Evolutionary conservation across 2,113 vertebrate genomes (phyloP).

Genomic region (Coptodon bakossiorum): DNA sequence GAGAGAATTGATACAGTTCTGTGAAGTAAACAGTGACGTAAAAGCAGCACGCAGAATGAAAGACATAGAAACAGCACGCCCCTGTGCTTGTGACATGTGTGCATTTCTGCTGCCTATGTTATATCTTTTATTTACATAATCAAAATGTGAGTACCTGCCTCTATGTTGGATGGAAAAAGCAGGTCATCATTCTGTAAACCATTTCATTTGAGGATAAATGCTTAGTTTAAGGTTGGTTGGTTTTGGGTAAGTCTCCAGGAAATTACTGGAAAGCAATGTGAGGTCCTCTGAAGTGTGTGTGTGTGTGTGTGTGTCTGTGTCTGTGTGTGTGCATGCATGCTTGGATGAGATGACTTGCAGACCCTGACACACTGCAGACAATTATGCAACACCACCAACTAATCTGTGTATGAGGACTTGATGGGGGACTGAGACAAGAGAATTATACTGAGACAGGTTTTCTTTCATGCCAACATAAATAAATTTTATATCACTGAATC

Average conservation of each 20-base stretch:
- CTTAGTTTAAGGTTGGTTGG: background rate
- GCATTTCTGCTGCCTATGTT: background rate
- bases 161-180: background rate
- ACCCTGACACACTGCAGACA: background rate
- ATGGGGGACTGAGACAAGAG: slow-evolving; percentile 4
- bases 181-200: background rate
- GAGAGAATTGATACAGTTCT: background rate
- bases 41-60: background rate
- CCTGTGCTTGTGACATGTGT: background rate
- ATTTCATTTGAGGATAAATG: background rate
- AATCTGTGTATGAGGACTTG: background rate
- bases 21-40: background rate
- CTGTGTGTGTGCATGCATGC: accelerated
- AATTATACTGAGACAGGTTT: background rate
- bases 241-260: background rate
- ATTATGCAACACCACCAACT: slow-evolving; percentile 7
- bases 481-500: background rate
- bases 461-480: background rate
- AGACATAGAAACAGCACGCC: background rate
- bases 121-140: background rate
- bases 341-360: background rate
- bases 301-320: background rate
- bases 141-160: background rate
- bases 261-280: background rate
- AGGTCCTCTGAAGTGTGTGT: background rate